Conservation (phyloP, 2,888 invertebrate species). For the Malthinus seriepunctatus region DNA sequence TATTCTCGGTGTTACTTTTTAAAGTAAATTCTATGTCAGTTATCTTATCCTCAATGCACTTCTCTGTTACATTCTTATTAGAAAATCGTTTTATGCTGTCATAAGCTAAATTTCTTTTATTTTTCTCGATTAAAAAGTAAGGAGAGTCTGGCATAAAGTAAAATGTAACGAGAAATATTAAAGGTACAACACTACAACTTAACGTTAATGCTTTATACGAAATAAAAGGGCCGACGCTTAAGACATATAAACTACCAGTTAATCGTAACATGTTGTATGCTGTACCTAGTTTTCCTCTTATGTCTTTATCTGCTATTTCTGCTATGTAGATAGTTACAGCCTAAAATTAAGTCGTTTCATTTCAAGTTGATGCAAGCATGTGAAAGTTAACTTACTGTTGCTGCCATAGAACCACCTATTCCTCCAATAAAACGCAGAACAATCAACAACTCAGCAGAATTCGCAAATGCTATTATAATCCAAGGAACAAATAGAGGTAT, state of each 20-base stretch:
- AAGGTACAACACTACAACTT: constrained; percentile 44
- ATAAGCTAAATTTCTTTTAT: constrained; percentile 43
- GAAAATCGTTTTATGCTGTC: constrained; percentile 23
- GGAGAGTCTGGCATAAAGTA: constrained; percentile 55
- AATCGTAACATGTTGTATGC: constrained; percentile 50
- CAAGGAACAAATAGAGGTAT: constrained; percentile 61
- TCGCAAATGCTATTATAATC: constrained; percentile 42
- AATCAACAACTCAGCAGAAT: constrained; percentile 57
- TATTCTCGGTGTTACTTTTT: neutral
- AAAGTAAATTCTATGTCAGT: neutral
- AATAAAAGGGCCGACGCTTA: constrained; percentile 49
- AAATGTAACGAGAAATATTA: constrained; percentile 48
- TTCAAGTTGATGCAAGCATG: too few relatives aligned
- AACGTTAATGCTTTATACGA: constrained; percentile 47
- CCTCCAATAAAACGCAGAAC: constrained; percentile 68
- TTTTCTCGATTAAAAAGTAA: constrained; percentile 52
- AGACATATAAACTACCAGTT: constrained; percentile 50
- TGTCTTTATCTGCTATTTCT: constrained; percentile 59
- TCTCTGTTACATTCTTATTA: constrained; percentile 41
- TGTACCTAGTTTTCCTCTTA: constrained; percentile 52
- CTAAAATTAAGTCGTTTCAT: constrained; percentile 35
- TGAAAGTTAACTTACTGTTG: constrained; percentile 28
- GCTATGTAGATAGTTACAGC: constrained; percentile 54
- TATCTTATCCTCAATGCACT: constrained; percentile 46
- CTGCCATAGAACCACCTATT: constrained; percentile 66